phyloP scores from a whole-genome alignment of 2,797 vertebrate genomes.

The Synaphobranchus kaupii region DNA sequence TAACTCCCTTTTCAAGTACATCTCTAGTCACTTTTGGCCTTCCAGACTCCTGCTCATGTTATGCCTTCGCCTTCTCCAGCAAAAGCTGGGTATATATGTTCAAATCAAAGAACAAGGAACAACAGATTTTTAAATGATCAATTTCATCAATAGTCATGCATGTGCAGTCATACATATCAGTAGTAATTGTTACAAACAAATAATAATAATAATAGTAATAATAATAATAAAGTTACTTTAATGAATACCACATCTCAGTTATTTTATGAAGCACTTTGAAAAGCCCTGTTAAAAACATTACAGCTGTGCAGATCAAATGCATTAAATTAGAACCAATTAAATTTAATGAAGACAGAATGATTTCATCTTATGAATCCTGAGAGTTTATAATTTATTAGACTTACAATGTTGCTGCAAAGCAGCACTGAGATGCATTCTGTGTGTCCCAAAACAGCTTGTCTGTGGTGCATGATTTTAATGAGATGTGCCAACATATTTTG shows the following conservation, averaged over 20 bases:
- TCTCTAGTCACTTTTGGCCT: not conserved
- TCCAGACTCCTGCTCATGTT: not conserved
- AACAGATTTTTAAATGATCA: not conserved
- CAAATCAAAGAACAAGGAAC: not conserved
- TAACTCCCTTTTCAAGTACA: not conserved
- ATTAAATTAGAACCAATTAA: not conserved
- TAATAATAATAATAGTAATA: too few relatives aligned
- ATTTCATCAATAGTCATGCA: not conserved
- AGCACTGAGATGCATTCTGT: not conserved
- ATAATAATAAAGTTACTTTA: too few relatives aligned
- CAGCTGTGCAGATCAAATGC: too few relatives aligned
- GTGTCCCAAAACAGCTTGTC: not conserved
- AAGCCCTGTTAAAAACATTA: not conserved
- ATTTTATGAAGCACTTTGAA: not conserved
- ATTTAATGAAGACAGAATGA: not conserved
- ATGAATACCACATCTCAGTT: not conserved
- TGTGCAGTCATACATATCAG: not conserved
- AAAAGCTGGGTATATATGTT: not conserved
- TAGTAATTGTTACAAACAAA: too few relatives aligned
- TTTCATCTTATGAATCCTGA: not conserved
- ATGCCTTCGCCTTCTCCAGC: not conserved
- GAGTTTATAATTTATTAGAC: not conserved
- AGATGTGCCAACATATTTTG: not conserved
- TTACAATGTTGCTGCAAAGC: not conserved
- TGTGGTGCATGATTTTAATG: not conserved